Evolutionary conservation across 2,888 invertebrate species (phyloP), one percentile per base, ranked within the genome.

Genomic region (Chesias legatella): DNA sequence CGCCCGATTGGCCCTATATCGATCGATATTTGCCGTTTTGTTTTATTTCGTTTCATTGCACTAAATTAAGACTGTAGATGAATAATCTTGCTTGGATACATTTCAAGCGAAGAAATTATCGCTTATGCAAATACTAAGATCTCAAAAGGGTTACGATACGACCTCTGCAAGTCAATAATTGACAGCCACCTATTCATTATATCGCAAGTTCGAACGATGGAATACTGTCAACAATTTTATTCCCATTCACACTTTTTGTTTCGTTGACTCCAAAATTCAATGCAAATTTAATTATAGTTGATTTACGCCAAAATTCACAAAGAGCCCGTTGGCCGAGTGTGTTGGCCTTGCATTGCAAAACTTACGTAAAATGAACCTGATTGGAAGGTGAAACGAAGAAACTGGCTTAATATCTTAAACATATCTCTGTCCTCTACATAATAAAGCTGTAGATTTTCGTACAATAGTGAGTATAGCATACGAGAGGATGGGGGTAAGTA

Each of bases 1-100:
- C 28, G 26, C 27, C 26, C 31, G 11, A 17, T n/a, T 26, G 22
- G 27, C 10, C 27, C 53, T 52, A 44, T 64, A 70, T 71, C 65
- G 77, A 79, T 78, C 69, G 60, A 5, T 5, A 17, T 17, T 17
- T 17, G 13, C 13, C 5, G 13, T 2, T 17, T 17, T 17, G 13
- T 17, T 2, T 3, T 17, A 17, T n/a, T n/a, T n/a, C n/a, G n/a
- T n/a, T n/a, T n/a, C n/a, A n/a, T n/a, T n/a, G n/a, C 13, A 17
- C 13, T 2, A 17, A 17, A 17, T 17, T 5, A 5, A 17, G 13
- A 17, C 5, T 3, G 13, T 17, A 17, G 13, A 3, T 3, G 13
- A 2, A 17, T 17, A 5, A n/a, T n/a, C n/a, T n/a, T n/a, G n/a
- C n/a, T n/a, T n/a, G n/a, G n/a, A n/a, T n/a, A n/a, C n/a, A n/a